Conservation (phyloP, 1,140 invertebrate species). For the Amyelois transitella region DNA sequence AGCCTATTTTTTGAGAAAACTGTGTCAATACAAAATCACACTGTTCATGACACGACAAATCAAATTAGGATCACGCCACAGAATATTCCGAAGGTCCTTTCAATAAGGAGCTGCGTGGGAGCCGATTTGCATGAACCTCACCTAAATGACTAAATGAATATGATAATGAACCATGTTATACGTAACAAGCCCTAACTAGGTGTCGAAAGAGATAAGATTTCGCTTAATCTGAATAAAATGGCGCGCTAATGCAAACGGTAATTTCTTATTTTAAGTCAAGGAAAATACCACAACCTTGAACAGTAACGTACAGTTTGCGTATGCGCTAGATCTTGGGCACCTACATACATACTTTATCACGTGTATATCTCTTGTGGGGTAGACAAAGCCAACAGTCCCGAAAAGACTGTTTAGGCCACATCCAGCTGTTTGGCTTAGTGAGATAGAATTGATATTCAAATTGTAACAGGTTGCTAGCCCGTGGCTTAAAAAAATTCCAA, state of each 20-base stretch:
- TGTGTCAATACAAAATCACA: no score
- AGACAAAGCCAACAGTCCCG: no score
- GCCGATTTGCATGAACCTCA: constrained; percentile 10
- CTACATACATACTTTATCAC: no score
- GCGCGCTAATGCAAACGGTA: background rate
- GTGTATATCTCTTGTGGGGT: no score
- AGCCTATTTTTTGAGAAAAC: no score
- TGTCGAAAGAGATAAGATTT: constrained; percentile 4
- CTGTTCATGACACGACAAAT: background rate
- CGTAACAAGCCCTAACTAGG: background rate
- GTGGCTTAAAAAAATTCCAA: no score
- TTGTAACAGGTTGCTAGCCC: no score
- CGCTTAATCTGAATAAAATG: background rate
- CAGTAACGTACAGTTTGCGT: no score
- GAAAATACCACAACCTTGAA: background rate
- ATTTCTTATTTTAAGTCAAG: background rate
- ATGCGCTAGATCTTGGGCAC: no score
- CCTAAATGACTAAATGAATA: constrained; percentile 38
- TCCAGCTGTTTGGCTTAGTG: no score
- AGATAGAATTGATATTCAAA: no score
- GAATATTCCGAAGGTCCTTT: constrained; percentile 22
- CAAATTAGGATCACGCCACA: background rate
- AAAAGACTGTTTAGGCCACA: no score
- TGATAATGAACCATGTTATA: constrained; percentile 18
- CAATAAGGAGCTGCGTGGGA: constrained; percentile 26